These are phyloP conservation scores for Tribolium freemani DNA, from an alignment of 2,888 invertebrate species.

Conservation along the genomic window DNA sequence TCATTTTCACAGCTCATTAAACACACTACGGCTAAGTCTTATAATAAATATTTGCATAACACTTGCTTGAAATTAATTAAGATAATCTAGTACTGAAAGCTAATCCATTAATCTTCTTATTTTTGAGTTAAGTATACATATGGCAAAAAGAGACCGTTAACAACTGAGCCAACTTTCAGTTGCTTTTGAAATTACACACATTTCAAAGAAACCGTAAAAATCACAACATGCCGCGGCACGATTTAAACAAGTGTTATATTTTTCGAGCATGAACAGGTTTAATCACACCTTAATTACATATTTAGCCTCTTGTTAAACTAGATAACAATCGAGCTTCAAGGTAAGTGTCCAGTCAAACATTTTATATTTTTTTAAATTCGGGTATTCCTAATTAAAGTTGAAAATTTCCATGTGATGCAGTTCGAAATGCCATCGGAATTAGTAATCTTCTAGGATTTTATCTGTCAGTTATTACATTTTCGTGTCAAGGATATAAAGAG, in stretches of 20 bases:
- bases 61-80: no score
- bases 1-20: no score
- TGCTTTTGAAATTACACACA: neutral
- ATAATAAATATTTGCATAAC: no score
- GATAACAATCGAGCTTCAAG: conserved; percentile 44
- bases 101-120: no score
- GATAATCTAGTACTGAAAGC: no score
- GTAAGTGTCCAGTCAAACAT: conserved; percentile 26
- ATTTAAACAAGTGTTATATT: conserved; percentile 23
- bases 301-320: conserved; percentile 39
- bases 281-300: conserved; percentile 41
- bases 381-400: conserved; percentile 9
- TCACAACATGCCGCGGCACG: neutral
- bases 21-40: no score
- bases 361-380: conserved; percentile 14
- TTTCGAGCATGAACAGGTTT: conserved; percentile 36
- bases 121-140: no score
- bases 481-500: conserved; percentile 29
- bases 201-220: neutral
- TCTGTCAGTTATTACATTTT: conserved; percentile 15
- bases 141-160: no score
- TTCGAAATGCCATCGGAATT: conserved; percentile 23
- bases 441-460: conserved; percentile 19
- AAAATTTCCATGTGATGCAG: conserved; percentile 27
- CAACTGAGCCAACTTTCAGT: no score